These are phyloP conservation scores for Drosophila ezoana DNA, from an alignment of 2,888 invertebrate genomes.

Conservation along the genomic window DNA sequence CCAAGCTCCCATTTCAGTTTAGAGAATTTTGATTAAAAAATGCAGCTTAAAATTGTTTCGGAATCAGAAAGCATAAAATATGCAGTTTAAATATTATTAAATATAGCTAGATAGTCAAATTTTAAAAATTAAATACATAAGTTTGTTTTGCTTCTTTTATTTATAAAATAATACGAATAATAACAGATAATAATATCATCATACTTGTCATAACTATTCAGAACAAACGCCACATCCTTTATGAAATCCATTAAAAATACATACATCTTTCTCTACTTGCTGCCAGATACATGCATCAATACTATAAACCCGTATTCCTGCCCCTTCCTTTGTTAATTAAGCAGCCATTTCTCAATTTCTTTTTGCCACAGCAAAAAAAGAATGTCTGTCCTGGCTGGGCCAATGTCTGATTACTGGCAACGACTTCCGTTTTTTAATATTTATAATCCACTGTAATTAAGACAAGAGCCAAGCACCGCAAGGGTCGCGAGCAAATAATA, in stretches of 20 bases:
- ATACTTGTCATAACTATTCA: no score
- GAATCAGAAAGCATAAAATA: no score
- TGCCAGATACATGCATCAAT: slow-evolving; percentile 3
- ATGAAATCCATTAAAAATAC: no score
- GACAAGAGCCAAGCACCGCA: slow-evolving; percentile 52
- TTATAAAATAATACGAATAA: no score
- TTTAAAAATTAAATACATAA: no score
- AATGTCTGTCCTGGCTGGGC: slow-evolving; percentile 30
- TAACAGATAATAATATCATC: no score
- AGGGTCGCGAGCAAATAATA: slow-evolving; percentile 30
- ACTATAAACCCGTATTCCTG: background rate
- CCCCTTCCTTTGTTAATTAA: slow-evolving; percentile 44
- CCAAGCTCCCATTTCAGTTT: no score
- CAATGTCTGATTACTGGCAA: slow-evolving; percentile 64
- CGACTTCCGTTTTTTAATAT: slow-evolving; percentile 70
- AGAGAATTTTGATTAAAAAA: background rate
- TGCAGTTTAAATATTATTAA: no score
- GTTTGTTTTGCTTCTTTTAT: no score
- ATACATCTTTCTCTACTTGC: slow-evolving; percentile 5
- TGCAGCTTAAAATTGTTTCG: background rate
- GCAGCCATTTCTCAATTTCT: slow-evolving; percentile 59
- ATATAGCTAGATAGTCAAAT: no score
- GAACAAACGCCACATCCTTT: no score
- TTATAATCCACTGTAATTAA: slow-evolving; percentile 72
- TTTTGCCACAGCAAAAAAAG: slow-evolving; percentile 7